phyloP scores from a whole-genome alignment of 2,888 invertebrate species.

The Tenthredo notha region DNA sequence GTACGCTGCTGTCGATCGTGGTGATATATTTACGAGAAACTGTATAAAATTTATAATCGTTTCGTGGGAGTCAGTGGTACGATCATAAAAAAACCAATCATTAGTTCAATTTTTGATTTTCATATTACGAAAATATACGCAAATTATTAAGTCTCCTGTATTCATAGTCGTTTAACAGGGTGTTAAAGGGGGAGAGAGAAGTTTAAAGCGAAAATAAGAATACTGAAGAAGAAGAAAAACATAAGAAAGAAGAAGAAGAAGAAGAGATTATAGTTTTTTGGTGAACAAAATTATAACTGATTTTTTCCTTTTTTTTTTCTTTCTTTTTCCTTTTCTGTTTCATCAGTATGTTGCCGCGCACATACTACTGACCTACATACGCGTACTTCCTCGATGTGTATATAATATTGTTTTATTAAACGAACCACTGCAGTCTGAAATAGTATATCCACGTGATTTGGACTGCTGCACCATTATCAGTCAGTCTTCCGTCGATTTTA shows the following conservation, averaged over 20 bases:
- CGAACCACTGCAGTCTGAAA: not conserved
- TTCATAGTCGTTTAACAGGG: not conserved
- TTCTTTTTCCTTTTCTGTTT: not conserved
- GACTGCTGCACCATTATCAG: not conserved
- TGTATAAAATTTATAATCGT: not conserved
- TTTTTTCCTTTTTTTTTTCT: not conserved
- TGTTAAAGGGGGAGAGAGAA: not conserved
- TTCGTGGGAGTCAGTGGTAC: not conserved
- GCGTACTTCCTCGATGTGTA: not conserved
- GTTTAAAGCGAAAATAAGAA: not conserved
- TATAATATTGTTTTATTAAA: not conserved
- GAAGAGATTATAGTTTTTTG: not conserved
- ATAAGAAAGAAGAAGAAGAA: not conserved
- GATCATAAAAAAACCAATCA: not conserved
- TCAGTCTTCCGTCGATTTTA: slow-evolving; percentile 16
- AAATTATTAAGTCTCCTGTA: not conserved
- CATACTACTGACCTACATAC: slow-evolving; percentile 19
- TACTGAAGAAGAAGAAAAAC: not conserved
- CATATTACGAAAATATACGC: not conserved
- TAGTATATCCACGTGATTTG: not conserved
- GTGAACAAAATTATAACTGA: not conserved
- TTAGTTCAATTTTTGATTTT: not conserved
- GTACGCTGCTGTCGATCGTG: slow-evolving; percentile 38
- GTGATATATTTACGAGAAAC: slow-evolving; percentile 15
- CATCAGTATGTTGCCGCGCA: not conserved